Conservation (phyloP, 2,888 invertebrate species). For the Papilio demoleus region DNA sequence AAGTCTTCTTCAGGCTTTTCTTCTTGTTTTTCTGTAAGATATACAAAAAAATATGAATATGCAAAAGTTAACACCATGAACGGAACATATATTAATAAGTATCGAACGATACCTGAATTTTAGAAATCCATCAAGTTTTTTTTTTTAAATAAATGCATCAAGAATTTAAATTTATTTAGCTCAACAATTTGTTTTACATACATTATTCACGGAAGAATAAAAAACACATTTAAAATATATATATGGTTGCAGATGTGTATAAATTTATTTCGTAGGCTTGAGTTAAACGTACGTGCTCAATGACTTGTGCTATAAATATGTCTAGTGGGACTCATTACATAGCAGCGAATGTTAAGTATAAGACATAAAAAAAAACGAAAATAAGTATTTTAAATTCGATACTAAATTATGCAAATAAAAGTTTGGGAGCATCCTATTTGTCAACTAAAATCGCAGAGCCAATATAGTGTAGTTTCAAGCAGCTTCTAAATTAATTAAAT, state of each 20-base stretch:
- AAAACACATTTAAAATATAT: background rate
- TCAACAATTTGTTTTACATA: background rate
- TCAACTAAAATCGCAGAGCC: too few species aligned
- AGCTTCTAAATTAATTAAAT: too few species aligned
- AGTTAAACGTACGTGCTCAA: slow-evolving; percentile 18
- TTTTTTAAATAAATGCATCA: too few species aligned
- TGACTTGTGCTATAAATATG: slow-evolving; percentile 19
- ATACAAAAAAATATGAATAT: background rate
- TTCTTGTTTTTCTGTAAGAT: slow-evolving; percentile 70
- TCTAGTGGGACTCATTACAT: slow-evolving; percentile 11
- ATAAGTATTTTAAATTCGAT: background rate
- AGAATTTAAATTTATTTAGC: background rate
- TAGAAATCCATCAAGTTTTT: too few species aligned
- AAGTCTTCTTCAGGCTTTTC: slow-evolving; percentile 80
- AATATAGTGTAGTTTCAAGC: too few species aligned
- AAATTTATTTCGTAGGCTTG: background rate
- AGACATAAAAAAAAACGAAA: background rate
- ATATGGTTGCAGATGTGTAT: too few species aligned
- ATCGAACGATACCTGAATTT: too few species aligned
- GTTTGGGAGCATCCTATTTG: background rate
- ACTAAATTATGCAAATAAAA: background rate
- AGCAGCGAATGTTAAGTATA: slow-evolving; percentile 8
- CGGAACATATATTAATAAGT: too few species aligned
- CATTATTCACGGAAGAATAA: background rate
- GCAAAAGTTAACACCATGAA: too few species aligned